Evolutionary conservation across 2,113 vertebrate species (phyloP), one percentile per base, ranked within the genome.

Genomic region (Diadophis punctatus): DNA sequence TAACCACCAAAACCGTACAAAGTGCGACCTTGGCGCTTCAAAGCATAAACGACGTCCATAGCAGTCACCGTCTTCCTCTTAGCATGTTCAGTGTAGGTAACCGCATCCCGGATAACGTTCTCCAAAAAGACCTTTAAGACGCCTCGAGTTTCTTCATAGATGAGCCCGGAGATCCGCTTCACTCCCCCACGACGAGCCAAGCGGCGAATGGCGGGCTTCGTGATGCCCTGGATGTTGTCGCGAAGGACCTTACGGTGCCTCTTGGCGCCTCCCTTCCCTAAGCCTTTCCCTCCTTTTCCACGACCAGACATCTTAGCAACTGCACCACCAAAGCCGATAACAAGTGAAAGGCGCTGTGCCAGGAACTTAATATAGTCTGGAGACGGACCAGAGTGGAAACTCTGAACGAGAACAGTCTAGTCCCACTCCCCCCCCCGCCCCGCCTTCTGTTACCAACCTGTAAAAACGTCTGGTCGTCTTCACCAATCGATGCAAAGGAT

Each of bases 301-400:
- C 74, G 74, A 0, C 74, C 74, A 43, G 74, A 80, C 74, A 80
- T 80, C 8, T 0, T 20, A 4, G 0, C 1, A 20, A 10, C 3
- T 7, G n/a, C 6, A 43, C 18, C 34, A 43, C n/a, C n/a, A n/a
- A n/a, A 6, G 7, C 34, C 18, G 3, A 43, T 22, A 9, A 3
- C 3, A 27, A 8, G 3, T 1, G 0, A 34, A 16, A 8, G 0
- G 0, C 1, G 1, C 20, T 0, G 3, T 1, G 7, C 68, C 53
- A 12, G 0, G 7, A 2, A 0, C 4, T 90, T 90, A 51, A 60
- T 92, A 92, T 86, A 86, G 11, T 1, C 18, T 2, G 12, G 1
- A 0, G 8, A 20, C 74, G 74, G 92, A 92, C 92, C 92, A 20
- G 74, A 92, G 74, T 86, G 92, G 1, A 52, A 80, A 92, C 58